A percentile compares a stretch with the other conserved stretches of the same genome.
phyloP scores from a whole-genome alignment of 2,797 vertebrate genomes.

The Micropoecilia bifurca region DNA sequence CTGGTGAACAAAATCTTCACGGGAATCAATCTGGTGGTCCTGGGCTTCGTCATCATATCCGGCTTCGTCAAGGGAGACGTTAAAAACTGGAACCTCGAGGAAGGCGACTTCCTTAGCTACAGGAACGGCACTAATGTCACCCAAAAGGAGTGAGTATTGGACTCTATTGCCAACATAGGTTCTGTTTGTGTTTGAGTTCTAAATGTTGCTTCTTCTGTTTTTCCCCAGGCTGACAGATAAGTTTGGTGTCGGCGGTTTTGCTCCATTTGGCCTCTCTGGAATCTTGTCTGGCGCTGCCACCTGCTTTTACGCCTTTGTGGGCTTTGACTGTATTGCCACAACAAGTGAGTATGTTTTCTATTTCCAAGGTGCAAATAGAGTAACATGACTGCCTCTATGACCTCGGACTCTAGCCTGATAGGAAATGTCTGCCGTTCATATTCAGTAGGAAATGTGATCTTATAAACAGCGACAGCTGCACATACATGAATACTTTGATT shows the following conservation, averaged over 20 bases:
- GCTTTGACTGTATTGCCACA: slow-evolving; percentile 97
- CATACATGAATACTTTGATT: neutral
- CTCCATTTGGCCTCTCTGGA: slow-evolving; percentile 90
- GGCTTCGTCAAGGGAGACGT: slow-evolving; percentile 91
- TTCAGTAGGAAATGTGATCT: neutral
- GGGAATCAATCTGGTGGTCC: slow-evolving; percentile 90
- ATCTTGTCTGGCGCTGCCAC: slow-evolving; percentile 91
- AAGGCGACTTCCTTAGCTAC: slow-evolving; percentile 65
- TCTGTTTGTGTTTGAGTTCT: neutral
- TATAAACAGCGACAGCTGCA: no score
- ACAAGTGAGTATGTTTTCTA: slow-evolving; percentile 83
- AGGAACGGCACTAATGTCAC: slow-evolving; percentile 23
- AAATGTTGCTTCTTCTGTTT: slow-evolving; percentile 8
- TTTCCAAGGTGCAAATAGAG: neutral
- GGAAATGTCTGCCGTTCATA: neutral
- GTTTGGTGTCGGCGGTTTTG: slow-evolving; percentile 89
- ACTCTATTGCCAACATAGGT: neutral
- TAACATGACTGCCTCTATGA: neutral
- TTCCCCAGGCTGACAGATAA: slow-evolving; percentile 43
- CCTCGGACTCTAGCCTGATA: neutral
- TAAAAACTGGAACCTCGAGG: slow-evolving; percentile 88
- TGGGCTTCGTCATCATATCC: slow-evolving; percentile 90
- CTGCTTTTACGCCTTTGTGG: slow-evolving; percentile 98
- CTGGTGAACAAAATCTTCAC: slow-evolving; percentile 97
- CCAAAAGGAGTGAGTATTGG: slow-evolving; percentile 35